Evolutionary conservation across 2,113 vertebrate species (phyloP).

Genomic region (Galemys pyrenaicus): DNA sequence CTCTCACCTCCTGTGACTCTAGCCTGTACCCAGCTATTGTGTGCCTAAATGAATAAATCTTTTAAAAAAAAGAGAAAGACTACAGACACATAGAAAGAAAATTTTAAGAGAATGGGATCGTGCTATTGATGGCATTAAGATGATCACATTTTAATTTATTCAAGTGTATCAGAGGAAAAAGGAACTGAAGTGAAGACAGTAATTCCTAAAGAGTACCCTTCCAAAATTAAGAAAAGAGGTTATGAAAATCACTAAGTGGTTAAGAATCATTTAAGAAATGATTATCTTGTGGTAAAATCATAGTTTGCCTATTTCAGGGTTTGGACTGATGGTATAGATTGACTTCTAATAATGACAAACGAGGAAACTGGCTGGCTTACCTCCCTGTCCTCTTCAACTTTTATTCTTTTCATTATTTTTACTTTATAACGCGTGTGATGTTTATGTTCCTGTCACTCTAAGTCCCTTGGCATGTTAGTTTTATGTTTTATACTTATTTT

Average conservation of each 20-base stretch:
- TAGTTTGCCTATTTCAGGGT: not conserved
- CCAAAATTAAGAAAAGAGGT: slow-evolving; percentile 1
- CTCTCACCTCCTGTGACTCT: no score
- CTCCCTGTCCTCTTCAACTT: not conserved
- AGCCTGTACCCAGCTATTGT: no score
- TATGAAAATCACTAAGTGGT: not conserved
- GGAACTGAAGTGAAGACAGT: not conserved
- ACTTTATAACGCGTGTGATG: not conserved
- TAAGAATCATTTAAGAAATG: not conserved
- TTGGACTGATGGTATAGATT: no score
- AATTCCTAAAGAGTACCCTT: not conserved
- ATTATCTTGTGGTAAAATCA: not conserved
- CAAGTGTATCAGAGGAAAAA: not conserved
- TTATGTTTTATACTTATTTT: not conserved
- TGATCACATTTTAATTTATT: not conserved
- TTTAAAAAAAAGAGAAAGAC: no score
- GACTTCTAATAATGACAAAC: not conserved
- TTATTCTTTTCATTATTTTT: not conserved
- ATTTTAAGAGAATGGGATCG: not conserved
- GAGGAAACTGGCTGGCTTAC: not conserved
- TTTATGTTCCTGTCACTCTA: not conserved
- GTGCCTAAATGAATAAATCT: no score
- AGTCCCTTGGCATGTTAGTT: not conserved
- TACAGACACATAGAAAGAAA: not conserved
- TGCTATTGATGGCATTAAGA: not conserved